Base-by-base conservation (phyloP, 1,140 invertebrate species). In the Zelostemma sp. region DNA sequence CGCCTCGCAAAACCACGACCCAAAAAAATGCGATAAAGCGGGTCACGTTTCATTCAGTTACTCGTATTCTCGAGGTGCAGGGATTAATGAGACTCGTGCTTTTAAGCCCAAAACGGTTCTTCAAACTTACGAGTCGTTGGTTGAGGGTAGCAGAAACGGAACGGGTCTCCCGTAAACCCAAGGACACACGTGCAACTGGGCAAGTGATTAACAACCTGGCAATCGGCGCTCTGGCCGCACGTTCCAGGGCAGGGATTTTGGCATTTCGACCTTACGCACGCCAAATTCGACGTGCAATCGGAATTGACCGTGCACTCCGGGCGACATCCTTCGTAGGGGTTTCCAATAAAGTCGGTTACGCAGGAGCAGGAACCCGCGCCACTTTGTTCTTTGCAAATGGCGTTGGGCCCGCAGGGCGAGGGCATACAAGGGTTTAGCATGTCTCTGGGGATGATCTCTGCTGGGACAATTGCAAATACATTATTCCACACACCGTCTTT, bases 161-260 rank as follows among this genome's bases (percentile, higher is more conserved):
- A 83, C 21, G 88, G 87, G 77, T 89, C 87, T 60, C 88, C 88
- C 2, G 82, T 85, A 73, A 78, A 85, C 54, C 86, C 85, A 43
- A 80, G 75, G 21, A 76, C 31, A 66, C 87, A 89, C n/a, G 79
- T 78, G 65, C 88, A 89, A 31, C 81, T 79, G 8, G 88, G 80
- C 12, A 80, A 77, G 59, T 88, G 85, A 59, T 85, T 85, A 12
- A 83, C 75, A 15, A 88, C 85, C 47, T 80, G 82, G 59, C 88
- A 89, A 53, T 87, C 79, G 6, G 88, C 86, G 73, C 88, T 88
- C 21, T 80, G 75, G 17, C 87, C 88, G 72, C 88, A 89, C 5
- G 83, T 81, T 50, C 86, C 86, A 43, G 84, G 80, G 61, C 88
- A 89, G n/a, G 87, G 87, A 72, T 88, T 78, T 71, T 73, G 75